Evolutionary conservation across 2,797 vertebrate genomes (phyloP).

Genomic region (Pipistrellus pipistrellus): DNA sequence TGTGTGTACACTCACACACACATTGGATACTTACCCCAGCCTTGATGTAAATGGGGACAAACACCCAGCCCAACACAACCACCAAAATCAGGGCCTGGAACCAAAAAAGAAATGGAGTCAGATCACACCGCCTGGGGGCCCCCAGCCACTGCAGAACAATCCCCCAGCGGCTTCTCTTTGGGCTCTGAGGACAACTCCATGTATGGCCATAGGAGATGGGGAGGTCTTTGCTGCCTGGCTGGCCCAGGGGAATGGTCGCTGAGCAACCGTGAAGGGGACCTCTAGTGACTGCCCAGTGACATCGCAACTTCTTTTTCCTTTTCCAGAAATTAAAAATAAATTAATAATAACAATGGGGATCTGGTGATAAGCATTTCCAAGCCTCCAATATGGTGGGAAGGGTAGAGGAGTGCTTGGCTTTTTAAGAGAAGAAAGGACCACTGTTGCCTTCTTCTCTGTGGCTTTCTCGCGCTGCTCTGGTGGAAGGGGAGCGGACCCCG

Average conservation of each 20-base stretch:
- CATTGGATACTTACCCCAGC: conserved; percentile 92
- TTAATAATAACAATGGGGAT: not conserved
- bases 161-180: not conserved
- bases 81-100: conserved; percentile 95
- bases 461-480: not conserved
- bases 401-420: not conserved
- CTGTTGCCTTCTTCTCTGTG: no score
- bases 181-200: not conserved
- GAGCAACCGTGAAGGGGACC: no score
- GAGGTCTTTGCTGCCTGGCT: not conserved
- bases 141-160: not conserved
- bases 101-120: conserved; percentile 45
- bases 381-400: not conserved
- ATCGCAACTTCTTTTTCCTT: not conserved
- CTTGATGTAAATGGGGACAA: conserved; percentile 98
- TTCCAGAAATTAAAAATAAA: not conserved
- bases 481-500: not conserved
- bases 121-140: not conserved
- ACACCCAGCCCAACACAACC: conserved; percentile 95
- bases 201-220: not conserved
- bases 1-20: fast-evolving
- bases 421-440: not conserved
- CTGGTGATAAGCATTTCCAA: not conserved
- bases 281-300: not conserved
- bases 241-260: not conserved